Evolutionary conservation across 2,113 vertebrate species (phyloP), one percentile per base, ranked within the genome.

Genomic region (Paramisgurnus dabryanus): DNA sequence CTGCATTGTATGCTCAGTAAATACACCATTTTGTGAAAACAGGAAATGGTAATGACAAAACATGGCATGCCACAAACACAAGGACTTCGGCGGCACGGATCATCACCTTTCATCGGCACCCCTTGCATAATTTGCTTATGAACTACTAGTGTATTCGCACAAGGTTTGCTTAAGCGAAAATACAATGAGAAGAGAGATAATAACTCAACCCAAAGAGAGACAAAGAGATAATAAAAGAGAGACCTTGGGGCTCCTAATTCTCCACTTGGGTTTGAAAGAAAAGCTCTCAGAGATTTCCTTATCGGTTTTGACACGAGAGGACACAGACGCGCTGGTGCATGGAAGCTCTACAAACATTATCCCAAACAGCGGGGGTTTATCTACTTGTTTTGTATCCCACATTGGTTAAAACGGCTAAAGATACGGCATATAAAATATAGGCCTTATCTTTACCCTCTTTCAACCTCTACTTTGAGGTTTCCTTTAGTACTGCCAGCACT

Each of bases 281-380:
- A 49, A 66, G 45, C 65, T 66, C 57, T 50, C 71, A 72, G 64
- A 75, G 58, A 66, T 10, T 58, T 79, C 22, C 79, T 81, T 79
- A 80, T 84, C 76, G 12, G 12, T 66, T 60, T 67, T 82, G 82
- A 86, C 63, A 34, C 27, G 27, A 34, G 27, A 34, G 27, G 27
- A 34, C 27, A 53, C 34, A 79, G 67, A 41, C 61, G 34, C 64
- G 27, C 53, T 47, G 39, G 53, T 9, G 7, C 50, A 3, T 53
- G 4, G 9, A n/a, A 39, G 17, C 40, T 17, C 13, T 57, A 17
- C 55, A 58, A 7, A 18, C 55, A 18, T 17, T 18, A 8, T 58
- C n/a, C 55, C 17, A 58, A n/a, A 58, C 17, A 64, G 27, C 43
- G 64, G 17, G 60, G 58, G 7, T 76, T 64, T 39, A 64, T 64